These are phyloP conservation scores for Dioctria linearis DNA, from an alignment of 2,888 invertebrate species.

Conservation along the genomic window DNA sequence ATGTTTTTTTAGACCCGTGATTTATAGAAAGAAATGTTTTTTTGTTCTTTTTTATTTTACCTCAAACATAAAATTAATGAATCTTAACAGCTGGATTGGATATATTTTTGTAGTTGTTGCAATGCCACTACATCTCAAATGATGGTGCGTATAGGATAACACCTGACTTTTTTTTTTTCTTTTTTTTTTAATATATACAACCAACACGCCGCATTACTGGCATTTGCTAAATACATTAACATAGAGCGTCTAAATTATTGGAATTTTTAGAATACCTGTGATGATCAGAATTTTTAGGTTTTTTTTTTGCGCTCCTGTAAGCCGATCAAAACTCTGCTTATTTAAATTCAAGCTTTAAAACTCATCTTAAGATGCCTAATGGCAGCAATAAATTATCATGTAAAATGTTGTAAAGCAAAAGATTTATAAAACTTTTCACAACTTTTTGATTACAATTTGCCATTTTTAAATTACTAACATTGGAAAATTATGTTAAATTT, in stretches of 20 bases:
- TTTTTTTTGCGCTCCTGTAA: background rate
- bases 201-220: background rate
- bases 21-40: background rate
- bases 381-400: constrained; percentile 29
- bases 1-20: background rate
- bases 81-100: background rate
- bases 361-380: constrained; percentile 33
- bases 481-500: background rate
- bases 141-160: background rate
- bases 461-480: background rate
- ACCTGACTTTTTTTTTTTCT: background rate
- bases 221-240: background rate
- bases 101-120: too few species aligned
- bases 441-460: background rate
- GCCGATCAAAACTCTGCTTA: background rate
- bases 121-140: too few species aligned
- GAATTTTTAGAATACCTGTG: background rate
- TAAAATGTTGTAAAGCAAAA: constrained; percentile 8
- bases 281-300: background rate
- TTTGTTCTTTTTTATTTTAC: background rate
- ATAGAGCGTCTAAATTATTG: background rate
- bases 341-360: constrained; percentile 27
- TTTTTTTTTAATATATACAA: background rate
- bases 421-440: background rate
- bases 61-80: background rate